These are phyloP conservation scores for Trachops cirrhosus DNA, from an alignment of 2,797 vertebrate species.

Conservation along the genomic window DNA sequence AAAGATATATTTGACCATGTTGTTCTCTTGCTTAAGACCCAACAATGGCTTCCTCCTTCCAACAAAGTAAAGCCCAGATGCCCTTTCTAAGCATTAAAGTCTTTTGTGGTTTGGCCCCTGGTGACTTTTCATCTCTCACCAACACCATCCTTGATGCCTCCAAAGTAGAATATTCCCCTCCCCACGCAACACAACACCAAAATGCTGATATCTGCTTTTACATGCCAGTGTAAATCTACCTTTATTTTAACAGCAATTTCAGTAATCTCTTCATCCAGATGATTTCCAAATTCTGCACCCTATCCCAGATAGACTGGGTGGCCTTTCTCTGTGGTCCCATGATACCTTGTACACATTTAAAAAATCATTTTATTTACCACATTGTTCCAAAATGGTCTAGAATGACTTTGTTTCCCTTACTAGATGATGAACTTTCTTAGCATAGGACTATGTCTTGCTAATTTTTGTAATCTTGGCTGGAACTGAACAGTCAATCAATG, in stretches of 20 bases:
- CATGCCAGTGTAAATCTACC: not conserved
- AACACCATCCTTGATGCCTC: not conserved
- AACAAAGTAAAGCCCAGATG: not conserved
- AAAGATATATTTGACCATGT: not conserved
- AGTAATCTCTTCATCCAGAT: not conserved
- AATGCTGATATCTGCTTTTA: not conserved
- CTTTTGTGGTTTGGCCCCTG: not conserved
- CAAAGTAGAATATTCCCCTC: not conserved
- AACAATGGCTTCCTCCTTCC: not conserved
- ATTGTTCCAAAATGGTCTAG: not conserved
- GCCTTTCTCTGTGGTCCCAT: not conserved
- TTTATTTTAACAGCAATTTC: slow-evolving; percentile 1
- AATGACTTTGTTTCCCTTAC: not conserved
- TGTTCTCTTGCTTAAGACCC: not conserved
- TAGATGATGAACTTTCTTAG: slow-evolving; percentile 17
- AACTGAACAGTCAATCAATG: not conserved
- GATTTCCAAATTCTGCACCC: not conserved
- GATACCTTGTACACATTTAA: not conserved
- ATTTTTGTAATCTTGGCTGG: slow-evolving; percentile 11
- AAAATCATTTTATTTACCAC: not conserved
- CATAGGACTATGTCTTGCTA: not conserved
- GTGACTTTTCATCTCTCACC: not conserved
- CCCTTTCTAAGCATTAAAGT: not conserved
- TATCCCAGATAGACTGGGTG: not conserved
- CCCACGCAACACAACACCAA: not conserved